These are phyloP conservation scores for Mythimna lalbum DNA, from an alignment of 2,888 invertebrate genomes.

Conservation along the genomic window DNA sequence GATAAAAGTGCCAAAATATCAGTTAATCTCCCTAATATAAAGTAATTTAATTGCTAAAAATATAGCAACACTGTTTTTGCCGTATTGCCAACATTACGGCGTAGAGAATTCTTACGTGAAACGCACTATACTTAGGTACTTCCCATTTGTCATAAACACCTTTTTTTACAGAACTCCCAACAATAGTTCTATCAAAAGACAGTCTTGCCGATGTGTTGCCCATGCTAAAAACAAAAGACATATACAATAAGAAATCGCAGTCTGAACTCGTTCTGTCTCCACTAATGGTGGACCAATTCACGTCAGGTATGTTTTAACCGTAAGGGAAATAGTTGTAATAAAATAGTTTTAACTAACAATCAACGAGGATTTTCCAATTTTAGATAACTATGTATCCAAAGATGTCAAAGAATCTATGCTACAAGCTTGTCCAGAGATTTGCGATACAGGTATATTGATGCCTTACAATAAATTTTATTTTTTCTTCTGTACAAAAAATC, in stretches of 20 bases:
- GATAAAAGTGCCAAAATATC: no score
- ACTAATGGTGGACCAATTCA: constrained; percentile 67
- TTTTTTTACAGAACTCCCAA: constrained; percentile 38
- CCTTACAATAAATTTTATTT: constrained; percentile 24
- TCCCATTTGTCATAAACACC: background rate
- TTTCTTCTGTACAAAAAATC: constrained; percentile 34
- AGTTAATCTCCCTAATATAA: no score
- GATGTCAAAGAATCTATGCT: constrained; percentile 70
- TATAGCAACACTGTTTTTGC: no score
- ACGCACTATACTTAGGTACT: no score
- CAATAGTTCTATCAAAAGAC: constrained; percentile 58
- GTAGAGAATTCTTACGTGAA: no score
- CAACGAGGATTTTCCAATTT: constrained; percentile 61
- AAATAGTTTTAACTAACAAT: constrained; percentile 33
- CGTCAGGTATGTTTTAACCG: constrained; percentile 69
- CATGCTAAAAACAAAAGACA: constrained; percentile 29
- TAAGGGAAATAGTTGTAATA: constrained; percentile 7
- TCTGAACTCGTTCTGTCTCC: constrained; percentile 22
- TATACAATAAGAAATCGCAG: constrained; percentile 7
- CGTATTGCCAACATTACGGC: no score
- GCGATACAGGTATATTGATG: constrained; percentile 71
- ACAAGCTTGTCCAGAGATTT: constrained; percentile 71
- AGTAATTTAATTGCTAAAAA: no score
- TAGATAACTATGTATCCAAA: constrained; percentile 70
- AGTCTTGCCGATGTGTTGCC: constrained; percentile 67